A percentile compares a stretch with the other conserved stretches of the same genome.
Evolutionary conservation across 2,113 vertebrate species (phyloP).

Genomic region (Corythaixoides concolor): DNA sequence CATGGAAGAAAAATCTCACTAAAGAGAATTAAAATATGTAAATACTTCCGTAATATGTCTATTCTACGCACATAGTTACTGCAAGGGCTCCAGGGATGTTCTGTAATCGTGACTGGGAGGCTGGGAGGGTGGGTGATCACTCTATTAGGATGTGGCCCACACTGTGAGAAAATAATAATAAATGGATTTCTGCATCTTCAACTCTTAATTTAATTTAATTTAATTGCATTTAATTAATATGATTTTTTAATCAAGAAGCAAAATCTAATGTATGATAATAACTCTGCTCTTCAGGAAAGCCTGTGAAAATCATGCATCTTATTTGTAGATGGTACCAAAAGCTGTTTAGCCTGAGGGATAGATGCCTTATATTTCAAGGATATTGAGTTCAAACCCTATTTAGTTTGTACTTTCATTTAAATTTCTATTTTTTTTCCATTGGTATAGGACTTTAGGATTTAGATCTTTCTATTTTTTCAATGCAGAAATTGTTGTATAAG

Average conservation of each 20-base stretch:
- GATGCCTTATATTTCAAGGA: constrained; percentile 20
- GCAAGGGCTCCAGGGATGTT: constrained; percentile 9
- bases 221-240: constrained; percentile 71
- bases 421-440: background rate
- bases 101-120: constrained; percentile 20
- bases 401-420: constrained; percentile 16
- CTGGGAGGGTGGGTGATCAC: background rate
- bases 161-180: constrained; percentile 56
- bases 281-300: constrained; percentile 44
- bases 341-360: constrained; percentile 6
- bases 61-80: background rate
- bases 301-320: constrained; percentile 33
- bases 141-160: constrained; percentile 52
- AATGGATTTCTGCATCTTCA: constrained; percentile 58
- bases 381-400: constrained; percentile 1
- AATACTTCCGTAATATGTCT: background rate
- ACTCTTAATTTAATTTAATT: constrained; percentile 64
- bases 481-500: background rate
- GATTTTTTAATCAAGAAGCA: constrained; percentile 62
- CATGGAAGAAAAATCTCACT: background rate
- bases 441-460: background rate
- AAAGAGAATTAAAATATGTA: background rate
- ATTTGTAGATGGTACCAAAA: constrained; percentile 44
- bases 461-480: background rate
- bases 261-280: constrained; percentile 60